Conservation (phyloP, 1,140 invertebrate genomes). For the Anoplophora glabripennis region DNA sequence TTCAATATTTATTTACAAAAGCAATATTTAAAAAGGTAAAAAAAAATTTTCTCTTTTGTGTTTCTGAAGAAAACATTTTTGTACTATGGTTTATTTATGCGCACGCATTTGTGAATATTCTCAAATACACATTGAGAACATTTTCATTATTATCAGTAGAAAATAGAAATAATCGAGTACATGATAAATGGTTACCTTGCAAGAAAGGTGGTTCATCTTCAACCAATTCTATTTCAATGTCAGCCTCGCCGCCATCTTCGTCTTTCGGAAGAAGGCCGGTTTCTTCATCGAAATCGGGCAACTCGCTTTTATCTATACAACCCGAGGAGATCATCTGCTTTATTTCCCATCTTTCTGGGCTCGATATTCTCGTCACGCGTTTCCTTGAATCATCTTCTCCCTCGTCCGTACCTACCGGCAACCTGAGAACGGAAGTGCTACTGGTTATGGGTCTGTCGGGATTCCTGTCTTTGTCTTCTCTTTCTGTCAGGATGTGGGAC, state of each 20-base stretch:
- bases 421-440: conserved; percentile 62
- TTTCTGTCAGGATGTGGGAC: conserved; percentile 60
- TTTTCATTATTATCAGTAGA: no score
- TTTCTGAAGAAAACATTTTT: no score
- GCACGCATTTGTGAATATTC: no score
- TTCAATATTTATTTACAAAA: no score
- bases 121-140: no score
- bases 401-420: conserved; percentile 61
- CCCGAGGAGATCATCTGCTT: conserved; percentile 87
- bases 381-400: conserved; percentile 77
- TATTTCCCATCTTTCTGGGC: conserved; percentile 91
- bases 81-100: no score
- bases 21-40: no score
- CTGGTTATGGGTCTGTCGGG: conserved; percentile 71
- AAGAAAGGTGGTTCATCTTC: conserved; percentile 98
- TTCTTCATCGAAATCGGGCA: conserved; percentile 90
- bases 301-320: conserved; percentile 79
- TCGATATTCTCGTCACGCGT: conserved; percentile 88
- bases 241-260: conserved; percentile 91
- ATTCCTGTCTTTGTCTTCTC: conserved; percentile 74
- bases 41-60: no score
- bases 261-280: conserved; percentile 82
- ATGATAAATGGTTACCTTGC: no score
- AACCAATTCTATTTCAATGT: conserved; percentile 98
- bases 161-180: no score